Evolutionary conservation across 2,113 vertebrate genomes (phyloP), one percentile per base, ranked within the genome.

Genomic region (Amblyopsis rosae): DNA sequence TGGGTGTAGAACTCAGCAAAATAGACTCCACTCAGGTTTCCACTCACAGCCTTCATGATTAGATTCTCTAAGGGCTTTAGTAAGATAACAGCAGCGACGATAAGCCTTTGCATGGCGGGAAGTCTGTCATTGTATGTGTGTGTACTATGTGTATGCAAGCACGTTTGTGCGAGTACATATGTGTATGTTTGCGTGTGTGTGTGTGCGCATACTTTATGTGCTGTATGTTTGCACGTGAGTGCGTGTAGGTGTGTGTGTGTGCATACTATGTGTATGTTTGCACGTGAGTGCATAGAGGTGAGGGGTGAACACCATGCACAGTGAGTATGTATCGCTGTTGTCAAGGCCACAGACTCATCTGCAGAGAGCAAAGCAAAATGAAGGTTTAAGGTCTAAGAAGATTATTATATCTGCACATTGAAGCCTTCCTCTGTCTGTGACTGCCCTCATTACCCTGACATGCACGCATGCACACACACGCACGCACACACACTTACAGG

Each of bases 291-390:
- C 19, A 26, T 26, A 26, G 26, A 15, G 19, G 55, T 1, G 72
- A 56, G 66, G 59, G 67, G 72, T 65, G 69, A 46, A 69, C 47
- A 56, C 62, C 62, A 76, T 53, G 60, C 70, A 72, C 75, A 68
- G 76, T 68, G 73, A 83, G 75, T 74, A 72, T 84, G 86, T 82
- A 84, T 84, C 79, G 80, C 76, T 86, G 81, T 84, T 80, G 85
- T 88, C 81, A 80, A 72, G 77, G 82, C 82, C 77, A 76, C 77
- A 74, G 77, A 88, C 83, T 79, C 82, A 77, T 79, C 66, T 56
- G 55, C 83, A 70, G 71, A 59, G 74, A 64, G 58, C 62, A 63
- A 60, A 65, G 59, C 72, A 80, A 72, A 60, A 87, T 82, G 77
- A 82, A 87, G 77, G 78, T 55, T 58, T 26, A 26, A 26, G 26